Percentiles rank a stretch among this genome's conserved stretches.
These are phyloP conservation scores for Myotis pilosus DNA, from an alignment of 2,797 vertebrate genomes.

Conservation along the genomic window DNA sequence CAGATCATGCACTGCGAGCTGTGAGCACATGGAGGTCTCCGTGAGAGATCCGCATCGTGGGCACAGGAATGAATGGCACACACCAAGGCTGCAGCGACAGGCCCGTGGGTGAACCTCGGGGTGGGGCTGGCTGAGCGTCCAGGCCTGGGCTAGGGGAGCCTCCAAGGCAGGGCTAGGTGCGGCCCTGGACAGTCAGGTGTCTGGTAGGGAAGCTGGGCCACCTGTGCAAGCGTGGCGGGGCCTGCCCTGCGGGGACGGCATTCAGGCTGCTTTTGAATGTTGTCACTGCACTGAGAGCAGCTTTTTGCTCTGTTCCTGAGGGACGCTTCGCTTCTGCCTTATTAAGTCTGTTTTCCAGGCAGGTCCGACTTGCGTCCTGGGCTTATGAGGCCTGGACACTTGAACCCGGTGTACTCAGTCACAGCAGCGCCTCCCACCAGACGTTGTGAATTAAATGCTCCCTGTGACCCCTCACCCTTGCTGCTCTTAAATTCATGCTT, in stretches of 20 bases:
- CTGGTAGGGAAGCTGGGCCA: not conserved
- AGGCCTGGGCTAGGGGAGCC: too few relatives aligned
- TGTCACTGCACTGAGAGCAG: not conserved
- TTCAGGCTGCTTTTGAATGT: not conserved
- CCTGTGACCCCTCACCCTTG: slow-evolving; percentile 87
- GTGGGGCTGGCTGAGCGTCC: not conserved
- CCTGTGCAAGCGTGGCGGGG: slow-evolving; percentile 5
- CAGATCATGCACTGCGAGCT: not conserved
- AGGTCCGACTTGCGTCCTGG: slow-evolving; percentile 81
- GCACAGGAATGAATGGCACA: not conserved
- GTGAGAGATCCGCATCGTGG: not conserved
- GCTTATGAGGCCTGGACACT: slow-evolving; percentile 80
- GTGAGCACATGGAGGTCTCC: not conserved
- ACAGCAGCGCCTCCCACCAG: slow-evolving; percentile 85
- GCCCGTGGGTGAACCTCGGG: not conserved
- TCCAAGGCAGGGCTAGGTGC: fast-evolving
- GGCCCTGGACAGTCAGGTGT: too few relatives aligned
- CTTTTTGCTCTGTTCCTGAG: slow-evolving; percentile 22
- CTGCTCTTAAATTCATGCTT: slow-evolving; percentile 90
- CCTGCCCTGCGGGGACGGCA: fast-evolving
- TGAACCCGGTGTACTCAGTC: slow-evolving; percentile 85
- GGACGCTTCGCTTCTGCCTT: slow-evolving; percentile 75
- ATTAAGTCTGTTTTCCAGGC: slow-evolving; percentile 85
- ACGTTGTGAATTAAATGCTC: slow-evolving; percentile 88
- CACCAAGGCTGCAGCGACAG: not conserved